These are phyloP conservation scores for Samia ricini DNA, from an alignment of 1,140 invertebrate species.

Conservation along the genomic window DNA sequence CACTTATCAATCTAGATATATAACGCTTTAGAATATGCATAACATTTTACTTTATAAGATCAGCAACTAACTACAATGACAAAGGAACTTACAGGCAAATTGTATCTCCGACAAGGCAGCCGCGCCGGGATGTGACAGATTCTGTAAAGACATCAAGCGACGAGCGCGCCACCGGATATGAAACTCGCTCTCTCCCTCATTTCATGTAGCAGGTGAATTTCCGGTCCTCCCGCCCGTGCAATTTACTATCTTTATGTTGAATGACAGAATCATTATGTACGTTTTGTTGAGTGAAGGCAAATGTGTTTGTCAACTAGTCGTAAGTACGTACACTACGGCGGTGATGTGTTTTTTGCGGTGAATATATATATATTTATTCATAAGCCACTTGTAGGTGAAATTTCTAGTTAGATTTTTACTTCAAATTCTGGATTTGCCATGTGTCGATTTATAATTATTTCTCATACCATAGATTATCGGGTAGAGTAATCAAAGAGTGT, in stretches of 20 bases:
- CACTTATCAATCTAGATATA: too few species aligned
- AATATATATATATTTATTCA: too few species aligned
- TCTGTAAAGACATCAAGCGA: background rate
- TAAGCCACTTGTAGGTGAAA: too few species aligned
- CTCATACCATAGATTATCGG: too few species aligned
- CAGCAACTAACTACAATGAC: background rate
- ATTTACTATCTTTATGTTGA: conserved; percentile 4
- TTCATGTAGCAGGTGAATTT: conserved; percentile 9
- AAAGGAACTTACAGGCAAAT: background rate
- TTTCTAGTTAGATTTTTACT: too few species aligned
- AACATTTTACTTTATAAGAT: too few species aligned
- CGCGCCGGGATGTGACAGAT: background rate
- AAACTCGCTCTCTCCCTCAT: conserved; percentile 11
- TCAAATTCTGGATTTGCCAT: too few species aligned
- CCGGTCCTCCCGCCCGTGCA: conserved; percentile 1
- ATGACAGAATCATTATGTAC: background rate
- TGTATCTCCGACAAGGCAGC: background rate
- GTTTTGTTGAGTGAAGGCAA: background rate
- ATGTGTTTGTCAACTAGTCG: background rate
- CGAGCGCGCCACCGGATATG: conserved; percentile 5
- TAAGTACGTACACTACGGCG: background rate
- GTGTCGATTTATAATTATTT: too few species aligned
- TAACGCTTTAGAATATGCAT: too few species aligned
- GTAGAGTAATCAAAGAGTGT: too few species aligned
- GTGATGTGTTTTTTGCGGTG: too few species aligned